Evolutionary conservation across 1,140 invertebrate genomes (phyloP), one percentile per base, ranked within the genome.

Genomic region (Asobara japonica): DNA sequence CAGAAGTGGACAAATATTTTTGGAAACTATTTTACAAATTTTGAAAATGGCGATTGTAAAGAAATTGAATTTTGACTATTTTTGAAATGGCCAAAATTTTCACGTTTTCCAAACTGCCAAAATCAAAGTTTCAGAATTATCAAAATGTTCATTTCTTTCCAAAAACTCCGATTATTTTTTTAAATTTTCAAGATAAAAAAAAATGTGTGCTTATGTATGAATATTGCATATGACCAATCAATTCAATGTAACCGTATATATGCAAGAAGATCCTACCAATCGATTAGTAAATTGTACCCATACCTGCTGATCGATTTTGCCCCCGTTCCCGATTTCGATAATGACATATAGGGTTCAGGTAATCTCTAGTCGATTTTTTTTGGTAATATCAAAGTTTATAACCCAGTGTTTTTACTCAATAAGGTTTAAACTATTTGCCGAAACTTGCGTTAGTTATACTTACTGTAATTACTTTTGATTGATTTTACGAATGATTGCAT

Each of bases 301-400:
- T 20, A 69, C 29, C 30, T 48, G 45, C 2, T 51, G 16, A 25
- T 56, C 22, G 20, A 56, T 5, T 20, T 51, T 51, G 48, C 51
- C 51, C n/a, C n/a, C n/a, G n/a, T n/a, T n/a, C n/a, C 20, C 22
- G 51, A 56, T 56, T 56, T 56, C 22, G 22, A 56, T 56, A 56
- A 25, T 56, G 51, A 56, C 18, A 56, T 56, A 56, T 78, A 73
- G 56, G 73, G 66, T 67, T 71, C 76, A 74, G 71, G 65, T 73
- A 74, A 77, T 75, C 72, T 81, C 80, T 81, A 81, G 80, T 81
- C 80, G 72, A 79, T 72, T 65, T 74, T 72, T 65, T 74, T 73
- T 61, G 66, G 67, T 67, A 16, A 31, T 61, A 10, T 61, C 16
- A 31, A 36, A 71, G 36, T 38, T 41, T 29, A 38, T 25, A 70